Evolutionary conservation across 2,888 invertebrate species (phyloP).

Genomic region (Catocala fraxini): DNA sequence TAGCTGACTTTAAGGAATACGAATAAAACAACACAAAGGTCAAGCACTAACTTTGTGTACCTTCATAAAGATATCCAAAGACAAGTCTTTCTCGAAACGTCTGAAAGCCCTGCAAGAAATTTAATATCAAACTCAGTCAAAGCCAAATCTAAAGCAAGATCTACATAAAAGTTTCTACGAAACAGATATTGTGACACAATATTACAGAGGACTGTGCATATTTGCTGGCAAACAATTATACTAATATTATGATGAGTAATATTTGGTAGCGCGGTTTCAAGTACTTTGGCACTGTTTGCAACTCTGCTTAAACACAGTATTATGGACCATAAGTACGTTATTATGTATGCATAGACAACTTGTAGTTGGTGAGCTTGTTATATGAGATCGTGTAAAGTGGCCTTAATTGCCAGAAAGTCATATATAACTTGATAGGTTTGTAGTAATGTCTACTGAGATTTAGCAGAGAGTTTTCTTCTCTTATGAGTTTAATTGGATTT

Average conservation of each 20-base stretch:
- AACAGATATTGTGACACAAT: neutral
- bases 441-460: too few relatives aligned
- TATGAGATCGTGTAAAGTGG: neutral
- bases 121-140: neutral
- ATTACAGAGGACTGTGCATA: neutral
- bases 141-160: neutral
- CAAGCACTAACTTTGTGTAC: too few relatives aligned
- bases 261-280: constrained; percentile 8
- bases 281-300: constrained; percentile 11
- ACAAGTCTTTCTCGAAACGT: too few relatives aligned
- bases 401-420: neutral
- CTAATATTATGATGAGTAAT: constrained; percentile 9
- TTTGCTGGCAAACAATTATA: constrained; percentile 7
- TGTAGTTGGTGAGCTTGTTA: neutral
- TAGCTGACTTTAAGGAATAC: too few relatives aligned
- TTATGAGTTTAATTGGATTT: too few relatives aligned
- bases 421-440: neutral
- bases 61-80: too few relatives aligned
- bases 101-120: too few relatives aligned
- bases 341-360: constrained; percentile 11
- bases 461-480: too few relatives aligned
- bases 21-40: too few relatives aligned
- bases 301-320: constrained; percentile 8
- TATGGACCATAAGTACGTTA: constrained; percentile 8
- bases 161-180: neutral